Evolutionary conservation across 30 jellyfish, hydroid and myxozoan genomes (phyloP).

Genomic region (Sanderia malayensis): DNA sequence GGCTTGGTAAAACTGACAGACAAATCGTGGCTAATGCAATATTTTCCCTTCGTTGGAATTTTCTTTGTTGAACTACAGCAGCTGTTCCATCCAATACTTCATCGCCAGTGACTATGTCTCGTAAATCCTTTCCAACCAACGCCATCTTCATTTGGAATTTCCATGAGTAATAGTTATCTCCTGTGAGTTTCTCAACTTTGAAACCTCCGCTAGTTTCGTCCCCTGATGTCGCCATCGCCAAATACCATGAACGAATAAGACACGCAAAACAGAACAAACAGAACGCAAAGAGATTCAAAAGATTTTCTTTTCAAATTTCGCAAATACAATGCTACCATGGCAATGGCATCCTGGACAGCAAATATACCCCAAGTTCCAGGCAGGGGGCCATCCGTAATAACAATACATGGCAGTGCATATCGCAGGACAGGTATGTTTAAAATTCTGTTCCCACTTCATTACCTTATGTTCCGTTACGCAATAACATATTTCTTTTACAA

Average conservation of each 20-base stretch:
- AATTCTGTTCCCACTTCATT: not conserved
- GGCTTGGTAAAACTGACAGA: conserved; percentile 7
- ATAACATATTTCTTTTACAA: not conserved
- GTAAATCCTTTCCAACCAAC: conserved; percentile 6
- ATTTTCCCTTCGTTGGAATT: conserved; percentile 17
- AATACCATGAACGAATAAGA: too few relatives aligned
- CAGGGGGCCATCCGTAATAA: too few relatives aligned
- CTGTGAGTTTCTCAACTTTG: conserved; percentile 6
- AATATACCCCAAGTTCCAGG: not conserved
- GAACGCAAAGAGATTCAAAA: too few relatives aligned
- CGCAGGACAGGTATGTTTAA: too few relatives aligned
- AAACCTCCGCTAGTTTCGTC: not conserved
- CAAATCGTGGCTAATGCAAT: conserved; percentile 41
- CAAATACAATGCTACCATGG: too few relatives aligned
- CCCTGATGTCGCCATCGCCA: conserved; percentile 6
- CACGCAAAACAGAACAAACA: too few relatives aligned
- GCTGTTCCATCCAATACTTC: conserved; percentile 6
- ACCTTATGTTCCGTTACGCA: not conserved
- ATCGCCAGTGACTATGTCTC: conserved; percentile 8
- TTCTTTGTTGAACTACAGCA: not conserved
- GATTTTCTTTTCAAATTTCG: too few relatives aligned
- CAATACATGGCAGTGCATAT: too few relatives aligned
- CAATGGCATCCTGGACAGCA: too few relatives aligned
- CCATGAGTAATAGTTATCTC: conserved; percentile 8
- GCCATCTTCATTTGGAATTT: conserved; percentile 21